A percentile compares a stretch with the other conserved stretches of the same genome.
phyloP scores from a whole-genome alignment of 1,140 invertebrate species.

The Calliphora vicina region DNA sequence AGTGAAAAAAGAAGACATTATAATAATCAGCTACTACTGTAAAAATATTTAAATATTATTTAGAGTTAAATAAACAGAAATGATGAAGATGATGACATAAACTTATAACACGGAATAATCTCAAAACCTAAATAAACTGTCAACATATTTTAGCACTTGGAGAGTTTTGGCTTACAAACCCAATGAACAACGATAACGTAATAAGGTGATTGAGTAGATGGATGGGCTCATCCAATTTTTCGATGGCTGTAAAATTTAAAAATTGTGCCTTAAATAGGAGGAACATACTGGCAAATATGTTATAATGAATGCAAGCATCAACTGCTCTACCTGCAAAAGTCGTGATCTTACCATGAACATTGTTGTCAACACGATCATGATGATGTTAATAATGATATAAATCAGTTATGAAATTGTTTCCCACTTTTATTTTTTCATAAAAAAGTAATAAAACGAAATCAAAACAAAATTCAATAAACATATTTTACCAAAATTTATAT shows the following conservation, averaged over 20 bases:
- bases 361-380: not conserved
- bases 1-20: not conserved
- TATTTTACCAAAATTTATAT: not conserved
- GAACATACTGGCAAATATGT: not conserved
- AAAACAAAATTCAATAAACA: not conserved
- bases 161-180: not conserved
- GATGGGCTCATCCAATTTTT: no score
- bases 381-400: not conserved
- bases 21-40: not conserved
- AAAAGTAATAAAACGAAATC: not conserved
- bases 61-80: not conserved
- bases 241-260: no score
- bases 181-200: not conserved
- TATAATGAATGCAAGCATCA: no score
- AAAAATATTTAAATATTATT: not conserved
- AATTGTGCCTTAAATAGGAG: not conserved
- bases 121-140: not conserved
- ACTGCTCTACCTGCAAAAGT: no score
- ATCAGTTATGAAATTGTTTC: slow-evolving; percentile 1
- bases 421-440: not conserved
- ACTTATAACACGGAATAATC: not conserved
- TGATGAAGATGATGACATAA: no score
- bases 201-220: no score
- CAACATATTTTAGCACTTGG: no score
- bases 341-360: no score